Evolutionary conservation across 1,140 invertebrate species (phyloP), one percentile per base, ranked within the genome.

Genomic region (Drosophila yakuba): DNA sequence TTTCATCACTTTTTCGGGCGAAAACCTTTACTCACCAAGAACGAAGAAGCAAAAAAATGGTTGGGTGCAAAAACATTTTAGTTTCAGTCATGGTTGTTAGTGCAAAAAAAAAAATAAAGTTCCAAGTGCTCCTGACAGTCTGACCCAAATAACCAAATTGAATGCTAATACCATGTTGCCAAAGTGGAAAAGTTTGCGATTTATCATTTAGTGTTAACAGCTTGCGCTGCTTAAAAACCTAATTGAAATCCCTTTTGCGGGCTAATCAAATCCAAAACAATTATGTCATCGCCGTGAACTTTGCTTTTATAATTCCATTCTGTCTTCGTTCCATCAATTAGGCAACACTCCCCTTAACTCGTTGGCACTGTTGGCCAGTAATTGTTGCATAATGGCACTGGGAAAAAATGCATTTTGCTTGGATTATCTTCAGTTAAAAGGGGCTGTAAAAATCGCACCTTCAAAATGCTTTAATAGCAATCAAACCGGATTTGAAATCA

Each of bases 161-260:
- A 47, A 25, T 55, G 61, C 12, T 56, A 45, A n/a, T 20, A 20
- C 25, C 44, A 32, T 48, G 56, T 66, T 59, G 38, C 28, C 51
- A 15, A 20, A 20, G 20, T 15, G 4, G 23, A 54, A 68, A 68
- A 55, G 17, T 68, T 56, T 12, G 25, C 35, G 35, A 47, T 67
- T 64, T 67, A 69, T 67, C 66, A 69, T 69, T 69, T 39, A 69
- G 67, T 68, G 67, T 44, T 63, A 67, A 67, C 59, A 67, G 64
- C 67, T 67, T 55, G 67, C 67, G 1, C 62, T 68, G 50, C 35
- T 56, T 48, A 68, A 56, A 68, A 48, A 63, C 43, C 25, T 71
- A 69, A 71, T 71, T 47, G 64, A 71, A 71, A 71, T 47, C 43
- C 43, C 63, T 48, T 69, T 48, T 41, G 51, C 50, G 17, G 67